These are phyloP conservation scores for Threskiornis aethiopicus DNA, from an alignment of 2,797 vertebrate genomes.

Conservation along the genomic window DNA sequence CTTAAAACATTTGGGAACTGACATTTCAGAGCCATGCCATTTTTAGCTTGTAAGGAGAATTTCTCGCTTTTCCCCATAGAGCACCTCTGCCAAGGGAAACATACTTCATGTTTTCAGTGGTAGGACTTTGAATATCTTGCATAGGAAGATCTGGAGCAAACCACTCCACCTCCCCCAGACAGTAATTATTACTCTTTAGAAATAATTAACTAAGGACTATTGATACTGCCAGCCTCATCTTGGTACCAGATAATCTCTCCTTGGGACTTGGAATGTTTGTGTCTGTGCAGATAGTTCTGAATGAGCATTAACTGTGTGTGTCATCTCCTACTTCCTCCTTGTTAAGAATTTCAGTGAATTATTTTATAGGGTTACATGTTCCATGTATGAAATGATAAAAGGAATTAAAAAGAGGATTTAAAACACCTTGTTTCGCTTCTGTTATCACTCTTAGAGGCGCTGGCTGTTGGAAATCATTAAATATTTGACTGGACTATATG, in stretches of 20 bases:
- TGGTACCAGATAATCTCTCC: neutral
- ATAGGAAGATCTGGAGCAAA: neutral
- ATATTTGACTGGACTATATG: neutral
- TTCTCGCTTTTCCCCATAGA: neutral
- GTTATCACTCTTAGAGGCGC: neutral
- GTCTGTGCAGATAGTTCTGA: neutral
- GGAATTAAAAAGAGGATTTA: neutral
- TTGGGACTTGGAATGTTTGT: neutral
- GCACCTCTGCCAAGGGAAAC: neutral
- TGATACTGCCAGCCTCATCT: neutral
- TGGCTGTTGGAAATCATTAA: neutral
- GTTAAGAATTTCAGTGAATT: neutral
- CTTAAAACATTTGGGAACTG: fast-evolving
- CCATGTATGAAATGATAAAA: neutral
- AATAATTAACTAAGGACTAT: slow-evolving; percentile 54
- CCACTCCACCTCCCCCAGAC: neutral
- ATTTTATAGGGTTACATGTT: neutral
- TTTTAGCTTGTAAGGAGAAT: neutral
- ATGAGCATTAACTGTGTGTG: neutral
- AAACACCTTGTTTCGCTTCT: neutral
- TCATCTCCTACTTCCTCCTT: neutral
- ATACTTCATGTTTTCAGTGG: neutral
- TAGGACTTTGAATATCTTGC: neutral
- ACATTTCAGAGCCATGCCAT: neutral
- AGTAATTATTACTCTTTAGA: neutral